Conservation (phyloP, 2,888 invertebrate species). For the Dusona sp. region DNA sequence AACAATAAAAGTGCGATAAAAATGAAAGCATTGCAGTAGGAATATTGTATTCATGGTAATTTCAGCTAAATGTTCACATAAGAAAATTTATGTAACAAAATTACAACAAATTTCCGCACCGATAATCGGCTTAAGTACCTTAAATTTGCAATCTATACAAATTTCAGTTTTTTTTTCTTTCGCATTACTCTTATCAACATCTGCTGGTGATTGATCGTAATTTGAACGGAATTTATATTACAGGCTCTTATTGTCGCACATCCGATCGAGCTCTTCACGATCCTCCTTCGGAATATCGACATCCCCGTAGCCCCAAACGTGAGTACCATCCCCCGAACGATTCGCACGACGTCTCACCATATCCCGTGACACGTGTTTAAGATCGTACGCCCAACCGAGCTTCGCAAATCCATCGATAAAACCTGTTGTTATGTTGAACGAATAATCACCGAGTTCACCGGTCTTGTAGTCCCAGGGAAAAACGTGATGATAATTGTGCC, state of each 20-base stretch:
- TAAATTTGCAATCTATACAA: constrained; percentile 5
- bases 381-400: constrained; percentile 93
- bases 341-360: constrained; percentile 87
- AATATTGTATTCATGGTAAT: neutral
- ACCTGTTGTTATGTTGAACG: constrained; percentile 90
- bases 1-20: neutral
- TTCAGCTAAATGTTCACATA: neutral
- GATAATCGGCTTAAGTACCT: constrained; percentile 47
- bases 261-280: constrained; percentile 85
- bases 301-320: constrained; percentile 89
- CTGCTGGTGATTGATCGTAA: neutral
- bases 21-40: neutral
- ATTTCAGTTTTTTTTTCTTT: constrained; percentile 13
- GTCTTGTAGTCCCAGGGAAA: constrained; percentile 88
- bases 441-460: constrained; percentile 87
- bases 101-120: constrained; percentile 3
- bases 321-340: constrained; percentile 87
- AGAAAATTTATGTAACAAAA: constrained; percentile 36
- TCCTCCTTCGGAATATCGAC: constrained; percentile 87
- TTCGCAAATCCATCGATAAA: constrained; percentile 93
- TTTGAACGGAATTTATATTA: constrained; percentile 36
- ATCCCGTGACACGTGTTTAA: constrained; percentile 87
- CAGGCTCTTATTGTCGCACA: constrained; percentile 83
- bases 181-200: constrained; percentile 11
- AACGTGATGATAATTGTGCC: constrained; percentile 94